Evolutionary conservation across 2,113 vertebrate species (phyloP), one percentile per base, ranked within the genome.

Genomic region (Ptilorrhoa leucosticta): DNA sequence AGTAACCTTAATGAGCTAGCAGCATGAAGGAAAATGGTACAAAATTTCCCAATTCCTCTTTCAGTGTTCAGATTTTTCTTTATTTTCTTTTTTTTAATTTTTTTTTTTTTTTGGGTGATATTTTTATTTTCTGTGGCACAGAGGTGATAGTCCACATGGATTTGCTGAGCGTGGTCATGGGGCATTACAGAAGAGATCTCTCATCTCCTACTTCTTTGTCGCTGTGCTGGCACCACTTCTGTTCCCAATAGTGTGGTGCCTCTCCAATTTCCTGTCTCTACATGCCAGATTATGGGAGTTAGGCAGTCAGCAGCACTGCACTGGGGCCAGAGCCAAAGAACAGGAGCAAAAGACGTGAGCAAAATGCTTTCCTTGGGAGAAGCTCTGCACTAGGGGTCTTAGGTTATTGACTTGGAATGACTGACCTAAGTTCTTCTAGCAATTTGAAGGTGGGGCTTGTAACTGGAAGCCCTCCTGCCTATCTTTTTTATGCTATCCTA

Each of bases 361-460:
- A 96, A 86, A 94, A 92, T 94, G 87, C 91, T 93, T 96, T 93
- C 80, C 80, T 73, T 87, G 44, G 33, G 42, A 78, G 86, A 95
- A 92, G 64, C 68, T 93, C 54, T 68, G 64, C 24, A 8, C 54
- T 90, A 63, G 35, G 77, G 90, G 81, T 89, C 95, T 89, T 89
- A 89, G 69, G 48, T 96, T 91, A 80, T 93, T 57, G 57, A 68
- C 71, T 94, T 80, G 86, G 84, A 95, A 93, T 85, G 84, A 87
- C 72, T 85, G 93, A 90, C 64, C 61, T 68, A 83, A 83, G 76
- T 73, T 94, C 90, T 91, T 97, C 91, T 86, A 95, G 91, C 48
- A 93, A 88, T 96, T 92, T 86, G 69, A 92, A 92, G 83, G 86
- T 90, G 87, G 60, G 23, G 75, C 94, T 71, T 96, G 89, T 90